Conservation (phyloP, 2,113 vertebrate species). For the Argyrosomus japonicus region DNA sequence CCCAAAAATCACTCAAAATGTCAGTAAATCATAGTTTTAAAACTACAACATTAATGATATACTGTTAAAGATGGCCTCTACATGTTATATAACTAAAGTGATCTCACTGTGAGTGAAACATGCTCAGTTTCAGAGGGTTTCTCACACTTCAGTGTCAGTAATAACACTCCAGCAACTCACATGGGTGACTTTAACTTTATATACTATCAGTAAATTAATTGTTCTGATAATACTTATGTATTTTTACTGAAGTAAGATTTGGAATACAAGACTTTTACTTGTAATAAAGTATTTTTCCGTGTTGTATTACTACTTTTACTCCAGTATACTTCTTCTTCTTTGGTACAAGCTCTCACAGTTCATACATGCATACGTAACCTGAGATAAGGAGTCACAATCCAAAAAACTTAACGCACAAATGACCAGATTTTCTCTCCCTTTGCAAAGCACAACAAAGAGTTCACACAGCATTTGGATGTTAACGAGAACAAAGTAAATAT, state of each 20-base stretch:
- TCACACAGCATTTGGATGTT: slow-evolving; percentile 20
- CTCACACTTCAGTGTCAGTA: not conserved
- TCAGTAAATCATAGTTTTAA: too few relatives aligned
- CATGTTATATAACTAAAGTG: not conserved
- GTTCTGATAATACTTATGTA: not conserved
- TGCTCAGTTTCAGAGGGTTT: not conserved
- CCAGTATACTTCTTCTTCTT: not conserved
- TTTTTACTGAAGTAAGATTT: not conserved
- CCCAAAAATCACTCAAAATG: too few relatives aligned
- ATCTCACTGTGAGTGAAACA: not conserved
- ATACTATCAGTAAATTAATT: not conserved
- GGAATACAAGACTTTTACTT: not conserved
- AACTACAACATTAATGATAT: too few relatives aligned
- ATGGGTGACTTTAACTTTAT: not conserved
- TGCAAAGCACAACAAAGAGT: slow-evolving; percentile 20
- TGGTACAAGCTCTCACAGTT: not conserved
- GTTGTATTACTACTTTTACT: not conserved
- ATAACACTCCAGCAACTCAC: too few relatives aligned
- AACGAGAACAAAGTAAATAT: slow-evolving; percentile 54
- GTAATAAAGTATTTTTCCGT: not conserved
- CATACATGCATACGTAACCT: too few relatives aligned
- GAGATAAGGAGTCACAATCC: not conserved
- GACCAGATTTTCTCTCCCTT: not conserved
- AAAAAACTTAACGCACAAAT: not conserved
- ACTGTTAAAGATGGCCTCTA: not conserved